phyloP scores from a whole-genome alignment of 92 coral and sea anemone genomes.

The Epizoanthus stellaris region DNA sequence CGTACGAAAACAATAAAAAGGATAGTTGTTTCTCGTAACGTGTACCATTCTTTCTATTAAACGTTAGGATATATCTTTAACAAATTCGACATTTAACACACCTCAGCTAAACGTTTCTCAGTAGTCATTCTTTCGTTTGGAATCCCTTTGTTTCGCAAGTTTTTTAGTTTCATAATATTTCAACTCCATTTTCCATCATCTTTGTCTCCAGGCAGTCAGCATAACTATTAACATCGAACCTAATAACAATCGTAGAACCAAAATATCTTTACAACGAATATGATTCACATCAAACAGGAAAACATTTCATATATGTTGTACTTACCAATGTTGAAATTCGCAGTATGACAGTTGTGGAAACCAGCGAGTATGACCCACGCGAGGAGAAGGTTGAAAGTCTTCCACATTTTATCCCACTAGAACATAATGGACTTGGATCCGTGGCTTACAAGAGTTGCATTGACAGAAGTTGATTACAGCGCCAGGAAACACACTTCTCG shows the following conservation, averaged over 20 bases:
- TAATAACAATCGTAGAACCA: not conserved
- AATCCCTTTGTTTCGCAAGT: not conserved
- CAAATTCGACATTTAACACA: not conserved
- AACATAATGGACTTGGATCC: not conserved
- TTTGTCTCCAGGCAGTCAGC: too few relatives aligned
- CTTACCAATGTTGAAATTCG: slow-evolving; percentile 25
- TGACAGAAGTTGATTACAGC: not conserved
- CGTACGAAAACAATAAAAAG: not conserved
- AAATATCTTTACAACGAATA: not conserved
- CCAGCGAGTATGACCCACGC: not conserved
- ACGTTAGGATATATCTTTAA: not conserved
- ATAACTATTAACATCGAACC: too few relatives aligned
- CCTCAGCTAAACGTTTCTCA: not conserved
- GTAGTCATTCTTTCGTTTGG: not conserved
- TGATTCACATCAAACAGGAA: not conserved
- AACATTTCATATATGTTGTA: not conserved
- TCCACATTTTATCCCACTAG: slow-evolving; percentile 10
- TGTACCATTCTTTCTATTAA: too few relatives aligned
- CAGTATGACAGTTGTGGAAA: not conserved
- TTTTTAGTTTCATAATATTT: not conserved
- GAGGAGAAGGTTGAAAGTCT: not conserved
- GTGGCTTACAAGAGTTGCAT: not conserved
- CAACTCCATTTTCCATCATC: not conserved
- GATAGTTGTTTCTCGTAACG: not conserved
- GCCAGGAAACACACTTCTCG: not conserved